Percentiles rank a stretch among this genome's conserved stretches.
These are phyloP conservation scores for Allobates femoralis DNA, from an alignment of 2,797 vertebrate species.

Conservation along the genomic window DNA sequence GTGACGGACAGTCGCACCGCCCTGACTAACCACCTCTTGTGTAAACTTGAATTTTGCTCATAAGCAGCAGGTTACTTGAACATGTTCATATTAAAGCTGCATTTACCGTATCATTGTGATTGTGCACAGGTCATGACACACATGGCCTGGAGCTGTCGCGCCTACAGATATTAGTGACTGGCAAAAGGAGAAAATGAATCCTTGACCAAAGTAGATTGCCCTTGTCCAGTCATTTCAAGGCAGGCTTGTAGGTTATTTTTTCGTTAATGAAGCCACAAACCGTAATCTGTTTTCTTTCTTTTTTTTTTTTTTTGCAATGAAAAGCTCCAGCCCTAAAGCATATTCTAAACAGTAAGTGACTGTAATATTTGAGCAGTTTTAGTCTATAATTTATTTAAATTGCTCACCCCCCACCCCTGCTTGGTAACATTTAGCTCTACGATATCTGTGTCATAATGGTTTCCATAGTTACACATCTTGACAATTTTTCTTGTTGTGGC, in stretches of 20 bases:
- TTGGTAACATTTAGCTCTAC: background rate
- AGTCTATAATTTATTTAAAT: constrained; percentile 36
- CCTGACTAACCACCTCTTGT: background rate
- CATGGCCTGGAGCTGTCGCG: background rate
- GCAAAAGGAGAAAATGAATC: constrained; percentile 1
- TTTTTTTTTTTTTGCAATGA: background rate
- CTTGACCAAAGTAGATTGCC: constrained; percentile 25
- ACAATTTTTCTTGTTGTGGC: background rate
- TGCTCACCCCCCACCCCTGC: background rate
- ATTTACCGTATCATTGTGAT: background rate
- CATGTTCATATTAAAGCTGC: background rate
- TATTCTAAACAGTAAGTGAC: background rate
- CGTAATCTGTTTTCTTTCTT: background rate
- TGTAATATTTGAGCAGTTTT: constrained; percentile 21
- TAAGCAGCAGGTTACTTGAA: background rate
- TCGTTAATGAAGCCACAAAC: constrained; percentile 3
- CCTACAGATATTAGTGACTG: too few relatives aligned
- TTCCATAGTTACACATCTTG: constrained; percentile 22
- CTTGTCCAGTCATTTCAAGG: constrained; percentile 27
- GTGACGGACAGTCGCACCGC: background rate
- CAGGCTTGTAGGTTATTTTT: constrained; percentile 45
- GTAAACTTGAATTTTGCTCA: background rate
- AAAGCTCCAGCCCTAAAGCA: constrained; percentile 24
- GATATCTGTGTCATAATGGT: background rate
- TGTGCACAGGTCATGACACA: background rate